Conservation (phyloP, 2,113 vertebrate genomes). For the Sitta europaea region DNA sequence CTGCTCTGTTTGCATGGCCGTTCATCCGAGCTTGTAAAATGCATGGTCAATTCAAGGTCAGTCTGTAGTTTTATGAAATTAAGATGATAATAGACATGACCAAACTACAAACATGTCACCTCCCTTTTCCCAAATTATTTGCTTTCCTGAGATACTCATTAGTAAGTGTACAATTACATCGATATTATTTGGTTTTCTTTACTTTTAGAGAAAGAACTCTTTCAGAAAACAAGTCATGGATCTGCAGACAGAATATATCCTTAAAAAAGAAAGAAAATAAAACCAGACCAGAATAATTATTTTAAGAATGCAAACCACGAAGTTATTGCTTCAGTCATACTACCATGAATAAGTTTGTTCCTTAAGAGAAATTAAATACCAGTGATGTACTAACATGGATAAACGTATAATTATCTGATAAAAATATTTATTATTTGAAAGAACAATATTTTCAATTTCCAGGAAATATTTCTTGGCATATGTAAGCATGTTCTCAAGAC, state of each 20-base stretch:
- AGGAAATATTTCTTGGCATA: neutral
- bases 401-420: neutral
- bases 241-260: neutral
- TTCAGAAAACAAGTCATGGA: neutral
- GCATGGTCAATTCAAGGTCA: neutral
- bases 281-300: neutral
- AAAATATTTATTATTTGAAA: neutral
- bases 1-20: neutral
- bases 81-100: neutral
- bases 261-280: neutral
- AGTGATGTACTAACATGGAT: neutral
- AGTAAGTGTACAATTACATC: neutral
- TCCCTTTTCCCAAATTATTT: neutral
- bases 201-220: neutral
- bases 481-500: neutral
- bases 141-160: neutral
- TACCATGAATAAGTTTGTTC: neutral
- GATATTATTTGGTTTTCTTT: conserved; percentile 29
- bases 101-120: neutral
- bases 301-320: neutral
- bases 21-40: neutral
- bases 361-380: neutral
- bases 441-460: neutral
- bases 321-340: neutral
- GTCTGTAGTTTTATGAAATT: neutral